phyloP scores from a whole-genome alignment of 1,140 invertebrate genomes.

The Drosophila novamexicana region DNA sequence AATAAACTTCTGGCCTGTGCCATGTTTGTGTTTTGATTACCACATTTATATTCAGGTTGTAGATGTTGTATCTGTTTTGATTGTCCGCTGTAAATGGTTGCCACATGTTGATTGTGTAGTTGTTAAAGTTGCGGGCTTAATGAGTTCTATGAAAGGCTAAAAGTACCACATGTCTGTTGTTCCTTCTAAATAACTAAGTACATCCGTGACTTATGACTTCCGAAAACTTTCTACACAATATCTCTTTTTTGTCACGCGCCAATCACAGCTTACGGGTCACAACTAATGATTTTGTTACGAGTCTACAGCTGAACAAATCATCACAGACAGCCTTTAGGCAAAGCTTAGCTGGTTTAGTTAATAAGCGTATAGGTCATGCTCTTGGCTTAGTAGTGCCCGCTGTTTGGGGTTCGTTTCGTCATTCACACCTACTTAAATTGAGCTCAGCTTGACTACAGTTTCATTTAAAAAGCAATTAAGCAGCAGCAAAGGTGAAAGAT shows the following conservation, averaged over 20 bases:
- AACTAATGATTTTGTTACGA: slow-evolving; percentile 14
- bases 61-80: slow-evolving; percentile 5
- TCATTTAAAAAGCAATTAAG: slow-evolving; percentile 61
- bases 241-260: slow-evolving; percentile 13
- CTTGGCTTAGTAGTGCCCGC: slow-evolving; percentile 43
- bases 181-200: slow-evolving; percentile 1
- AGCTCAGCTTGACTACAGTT: slow-evolving; percentile 48
- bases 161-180: neutral
- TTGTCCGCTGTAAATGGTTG: slow-evolving; percentile 3
- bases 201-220: slow-evolving; percentile 14
- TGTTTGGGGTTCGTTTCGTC: slow-evolving; percentile 44
- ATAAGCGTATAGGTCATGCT: slow-evolving; percentile 70
- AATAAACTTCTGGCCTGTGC: slow-evolving; percentile 47
- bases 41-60: slow-evolving; percentile 69
- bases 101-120: slow-evolving; percentile 8
- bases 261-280: slow-evolving; percentile 8
- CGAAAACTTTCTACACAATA: slow-evolving; percentile 24
- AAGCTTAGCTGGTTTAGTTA: slow-evolving; percentile 40
- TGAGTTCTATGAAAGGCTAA: slow-evolving; percentile 22
- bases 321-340: slow-evolving; percentile 34
- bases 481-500: slow-evolving; percentile 37
- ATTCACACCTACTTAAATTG: slow-evolving; percentile 61
- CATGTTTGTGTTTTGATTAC: slow-evolving; percentile 67
- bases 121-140: slow-evolving; percentile 17
- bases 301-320: slow-evolving; percentile 59